Evolutionary conservation across 2,113 vertebrate species (phyloP), one percentile per base, ranked within the genome.

Genomic region (Donacobius atricapilla): DNA sequence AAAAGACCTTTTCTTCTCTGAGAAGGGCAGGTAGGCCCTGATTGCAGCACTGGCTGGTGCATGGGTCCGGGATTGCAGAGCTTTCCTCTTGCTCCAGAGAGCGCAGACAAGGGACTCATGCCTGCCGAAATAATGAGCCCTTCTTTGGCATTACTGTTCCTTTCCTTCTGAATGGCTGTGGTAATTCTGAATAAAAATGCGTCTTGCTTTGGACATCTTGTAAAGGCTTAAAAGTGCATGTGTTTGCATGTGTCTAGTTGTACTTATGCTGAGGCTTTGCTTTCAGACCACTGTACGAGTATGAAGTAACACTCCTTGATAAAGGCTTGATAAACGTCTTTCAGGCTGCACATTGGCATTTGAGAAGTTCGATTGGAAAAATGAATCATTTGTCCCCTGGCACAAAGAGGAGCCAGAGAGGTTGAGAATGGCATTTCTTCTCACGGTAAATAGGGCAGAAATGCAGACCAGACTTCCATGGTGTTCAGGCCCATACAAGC

Each of bases 361-460:
- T 84, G 87, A 89, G 73, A 78, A 64, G 77, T 19, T 53, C 7
- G 22, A 57, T 79, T 84, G 68, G 71, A 82, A 91, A 83, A 75
- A 78, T 4, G 48, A 81, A 70, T 84, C 30, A 9, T 81, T 94
- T 94, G 75, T 94, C 33, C 56, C 50, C 17, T 78, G 51, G 51
- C 54, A 83, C 64, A 68, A 75, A 93, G 50, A 58, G 31, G 50
- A 89, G 56, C 69, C 40, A 13, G 39, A 28, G 54, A 22, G 45
- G 24, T 54, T 90, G 86, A 83, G 42, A 89, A 50, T 39, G 37
- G 47, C n/a, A 8, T 95, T 94, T 76, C 72, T 77, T 81, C 64
- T 40, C 48, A 37, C 11, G 13, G 40, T 66, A 65, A 93, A 70
- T 24, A 63, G 77, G 28, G 53, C 75, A 85, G 66, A 85, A 80